Evolutionary conservation across 2,113 vertebrate species (phyloP).

Genomic region (Neomonachus schauinslandi): DNA sequence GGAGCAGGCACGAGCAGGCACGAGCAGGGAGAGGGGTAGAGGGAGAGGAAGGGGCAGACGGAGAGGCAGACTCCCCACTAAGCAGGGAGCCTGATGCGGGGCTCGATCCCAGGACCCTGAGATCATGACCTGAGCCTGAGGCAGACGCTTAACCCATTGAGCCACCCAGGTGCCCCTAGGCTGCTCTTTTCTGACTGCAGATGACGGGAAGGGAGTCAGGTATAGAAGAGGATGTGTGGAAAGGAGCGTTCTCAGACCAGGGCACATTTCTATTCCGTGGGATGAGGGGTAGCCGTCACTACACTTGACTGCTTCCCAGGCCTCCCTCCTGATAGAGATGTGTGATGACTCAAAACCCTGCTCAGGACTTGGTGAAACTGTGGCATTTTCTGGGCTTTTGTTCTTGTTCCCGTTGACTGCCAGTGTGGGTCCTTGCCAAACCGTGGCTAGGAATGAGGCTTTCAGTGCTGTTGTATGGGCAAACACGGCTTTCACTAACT

Average conservation of each 20-base stretch:
- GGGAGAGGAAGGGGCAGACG: not conserved
- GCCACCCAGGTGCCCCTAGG: not conserved
- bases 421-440: constrained; percentile 15
- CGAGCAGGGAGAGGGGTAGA: not conserved
- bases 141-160: not conserved
- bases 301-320: too few relatives aligned
- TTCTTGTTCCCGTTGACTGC: not conserved
- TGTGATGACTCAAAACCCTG: not conserved
- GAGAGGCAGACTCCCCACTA: not conserved
- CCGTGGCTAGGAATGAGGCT: not conserved
- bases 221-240: not conserved
- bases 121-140: not conserved
- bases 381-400: constrained; percentile 55
- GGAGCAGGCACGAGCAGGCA: not conserved
- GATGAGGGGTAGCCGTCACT: not conserved
- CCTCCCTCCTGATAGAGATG: not conserved
- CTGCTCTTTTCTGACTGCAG: constrained; percentile 40
- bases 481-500: not conserved
- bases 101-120: not conserved
- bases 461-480: not conserved
- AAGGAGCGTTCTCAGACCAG: not conserved
- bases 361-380: not conserved
- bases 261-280: not conserved
- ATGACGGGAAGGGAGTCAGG: not conserved
- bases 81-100: not conserved